Percentiles rank a stretch among this genome's conserved stretches.
Evolutionary conservation across 1,140 invertebrate genomes (phyloP).

Genomic region (Saxidomus purpurata): DNA sequence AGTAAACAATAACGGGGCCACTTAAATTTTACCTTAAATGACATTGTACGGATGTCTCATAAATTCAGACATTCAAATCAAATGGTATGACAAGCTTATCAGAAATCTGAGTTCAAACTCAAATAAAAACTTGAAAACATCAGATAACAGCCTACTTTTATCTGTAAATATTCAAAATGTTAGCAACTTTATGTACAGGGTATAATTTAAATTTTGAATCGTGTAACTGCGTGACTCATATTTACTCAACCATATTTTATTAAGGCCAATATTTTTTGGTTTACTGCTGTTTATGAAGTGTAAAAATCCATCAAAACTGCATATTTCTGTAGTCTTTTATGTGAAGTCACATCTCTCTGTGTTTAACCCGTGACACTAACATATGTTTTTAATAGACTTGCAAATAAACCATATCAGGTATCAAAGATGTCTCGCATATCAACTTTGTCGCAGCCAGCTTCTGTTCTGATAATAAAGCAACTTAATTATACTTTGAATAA

Average conservation of each 20-base stretch:
- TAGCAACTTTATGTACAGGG: conserved; percentile 11
- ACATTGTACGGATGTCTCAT: background rate
- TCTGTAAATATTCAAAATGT: conserved; percentile 19
- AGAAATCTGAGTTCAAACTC: conserved; percentile 31
- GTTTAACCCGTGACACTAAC: background rate
- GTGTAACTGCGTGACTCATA: background rate
- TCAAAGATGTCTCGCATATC: background rate
- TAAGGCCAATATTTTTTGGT: background rate
- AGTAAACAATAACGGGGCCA: background rate
- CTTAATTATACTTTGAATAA: background rate
- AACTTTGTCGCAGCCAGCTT: background rate
- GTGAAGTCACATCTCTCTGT: background rate
- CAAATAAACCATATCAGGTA: background rate
- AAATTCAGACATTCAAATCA: conserved; percentile 20
- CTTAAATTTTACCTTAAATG: conserved; percentile 5
- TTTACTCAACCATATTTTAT: conserved; percentile 12
- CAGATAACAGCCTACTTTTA: conserved; percentile 34
- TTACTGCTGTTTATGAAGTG: background rate
- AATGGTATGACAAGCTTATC: conserved; percentile 33
- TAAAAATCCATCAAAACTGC: background rate
- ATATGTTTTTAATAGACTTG: conserved; percentile 7
- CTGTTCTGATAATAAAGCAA: background rate
- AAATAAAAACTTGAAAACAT: conserved; percentile 49
- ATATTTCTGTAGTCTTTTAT: background rate
- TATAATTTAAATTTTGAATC: background rate